phyloP scores from a whole-genome alignment of 37 sponge, comb jelly and placozoan genomes.

The Chondrosia reniformis region DNA sequence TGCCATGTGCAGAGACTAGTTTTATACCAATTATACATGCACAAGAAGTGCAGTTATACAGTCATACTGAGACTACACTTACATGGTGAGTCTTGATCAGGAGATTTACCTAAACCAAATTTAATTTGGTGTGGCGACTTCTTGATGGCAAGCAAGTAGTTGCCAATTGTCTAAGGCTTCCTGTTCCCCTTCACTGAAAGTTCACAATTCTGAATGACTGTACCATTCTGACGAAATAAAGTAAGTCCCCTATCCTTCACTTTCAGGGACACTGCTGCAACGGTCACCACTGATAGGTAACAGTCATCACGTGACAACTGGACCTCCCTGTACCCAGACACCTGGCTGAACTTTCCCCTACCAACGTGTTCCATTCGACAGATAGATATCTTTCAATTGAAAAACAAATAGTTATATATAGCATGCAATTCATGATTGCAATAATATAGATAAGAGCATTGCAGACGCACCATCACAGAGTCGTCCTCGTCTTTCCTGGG shows the following conservation, averaged over 20 bases:
- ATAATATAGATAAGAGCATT: no score
- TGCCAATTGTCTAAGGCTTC: background rate
- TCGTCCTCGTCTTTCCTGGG: no score
- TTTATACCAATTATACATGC: no score
- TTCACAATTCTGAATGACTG: background rate
- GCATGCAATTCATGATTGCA: no score
- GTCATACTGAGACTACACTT: no score
- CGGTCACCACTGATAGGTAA: background rate
- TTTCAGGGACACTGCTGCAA: background rate
- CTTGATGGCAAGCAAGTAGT: background rate
- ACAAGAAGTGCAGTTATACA: no score
- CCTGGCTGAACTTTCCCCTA: conserved; percentile 1
- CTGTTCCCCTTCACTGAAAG: background rate
- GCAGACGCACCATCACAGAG: background rate
- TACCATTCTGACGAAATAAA: background rate
- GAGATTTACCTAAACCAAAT: background rate
- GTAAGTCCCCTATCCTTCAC: background rate
- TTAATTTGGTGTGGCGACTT: background rate
- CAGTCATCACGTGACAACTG: background rate
- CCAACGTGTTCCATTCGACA: background rate
- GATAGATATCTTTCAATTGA: background rate
- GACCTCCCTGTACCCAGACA: background rate
- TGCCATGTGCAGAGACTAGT: no score
- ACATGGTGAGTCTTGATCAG: no score
- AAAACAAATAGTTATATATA: background rate